Conservation (phyloP, 35 echinoderm and acorn worm species). For the Heliocidaris tuberculata region DNA sequence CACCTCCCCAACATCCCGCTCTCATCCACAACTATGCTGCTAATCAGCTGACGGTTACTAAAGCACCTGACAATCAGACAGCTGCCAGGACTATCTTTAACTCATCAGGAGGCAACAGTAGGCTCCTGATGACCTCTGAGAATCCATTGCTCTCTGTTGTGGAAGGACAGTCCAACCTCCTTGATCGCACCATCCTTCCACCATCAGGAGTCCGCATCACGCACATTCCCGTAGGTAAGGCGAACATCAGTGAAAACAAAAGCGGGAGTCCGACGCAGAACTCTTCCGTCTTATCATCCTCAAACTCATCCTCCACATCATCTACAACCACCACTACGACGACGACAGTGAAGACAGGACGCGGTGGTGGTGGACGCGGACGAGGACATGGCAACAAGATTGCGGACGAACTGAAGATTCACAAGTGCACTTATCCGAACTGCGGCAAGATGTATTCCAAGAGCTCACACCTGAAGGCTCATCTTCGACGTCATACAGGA, state of each 20-base stretch:
- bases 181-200: slow-evolving; percentile 49
- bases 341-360: neutral
- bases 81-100: slow-evolving; percentile 19
- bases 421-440: slow-evolving; percentile 96
- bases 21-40: slow-evolving; percentile 35
- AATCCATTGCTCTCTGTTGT: neutral
- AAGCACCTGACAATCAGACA: neutral
- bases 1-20: slow-evolving; percentile 26
- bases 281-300: slow-evolving; percentile 30
- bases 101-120: slow-evolving; percentile 5
- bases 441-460: slow-evolving; percentile 99
- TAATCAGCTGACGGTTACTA: neutral
- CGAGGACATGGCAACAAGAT: slow-evolving; percentile 59
- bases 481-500: slow-evolving; percentile 90
- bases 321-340: neutral
- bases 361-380: slow-evolving; percentile 16
- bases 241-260: slow-evolving; percentile 31
- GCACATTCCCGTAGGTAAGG: slow-evolving; percentile 72
- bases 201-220: slow-evolving; percentile 92
- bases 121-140: neutral
- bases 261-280: slow-evolving; percentile 39
- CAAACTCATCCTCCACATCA: slow-evolving; percentile 27
- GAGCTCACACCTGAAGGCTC: slow-evolving; percentile 96
- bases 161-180: neutral
- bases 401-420: slow-evolving; percentile 97